Percentiles rank a stretch among this genome's conserved stretches.
Conservation (phyloP, 2,888 invertebrate species). For the Lamellibrachia columna region DNA sequence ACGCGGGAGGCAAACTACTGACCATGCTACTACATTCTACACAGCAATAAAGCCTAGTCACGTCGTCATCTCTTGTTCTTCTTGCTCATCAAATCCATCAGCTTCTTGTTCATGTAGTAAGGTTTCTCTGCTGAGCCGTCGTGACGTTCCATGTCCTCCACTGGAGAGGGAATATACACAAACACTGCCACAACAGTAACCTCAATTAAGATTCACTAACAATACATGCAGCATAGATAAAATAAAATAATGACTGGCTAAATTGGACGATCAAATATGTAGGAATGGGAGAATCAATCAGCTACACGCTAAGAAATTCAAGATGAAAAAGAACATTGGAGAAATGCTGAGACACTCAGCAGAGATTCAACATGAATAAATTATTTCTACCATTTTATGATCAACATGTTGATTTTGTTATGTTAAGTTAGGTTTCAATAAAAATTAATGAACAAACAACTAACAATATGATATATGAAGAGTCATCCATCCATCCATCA, state of each 20-base stretch:
- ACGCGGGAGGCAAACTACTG: background rate
- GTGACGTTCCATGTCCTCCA: slow-evolving; percentile 95
- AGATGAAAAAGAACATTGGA: no score
- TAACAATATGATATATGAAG: background rate
- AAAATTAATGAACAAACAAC: background rate
- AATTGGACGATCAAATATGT: no score
- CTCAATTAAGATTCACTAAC: background rate
- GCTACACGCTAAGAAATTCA: no score
- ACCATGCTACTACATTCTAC: background rate
- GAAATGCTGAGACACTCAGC: no score
- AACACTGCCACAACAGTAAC: background rate
- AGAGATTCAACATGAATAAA: no score
- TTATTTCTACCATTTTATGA: background rate
- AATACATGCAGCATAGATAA: no score
- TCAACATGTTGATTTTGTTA: background rate
- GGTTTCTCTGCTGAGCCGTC: slow-evolving; percentile 91
- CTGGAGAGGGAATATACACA: slow-evolving; percentile 45
- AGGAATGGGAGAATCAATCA: no score
- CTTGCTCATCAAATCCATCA: slow-evolving; percentile 89
- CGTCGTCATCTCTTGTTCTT: slow-evolving; percentile 67
- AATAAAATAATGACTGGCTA: no score
- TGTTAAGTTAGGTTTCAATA: background rate
- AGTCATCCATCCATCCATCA: background rate
- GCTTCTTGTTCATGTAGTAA: slow-evolving; percentile 91
- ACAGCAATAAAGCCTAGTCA: background rate